Base-by-base conservation (phyloP, 2,113 vertebrate species). In the Brachyistius frenatus region DNA sequence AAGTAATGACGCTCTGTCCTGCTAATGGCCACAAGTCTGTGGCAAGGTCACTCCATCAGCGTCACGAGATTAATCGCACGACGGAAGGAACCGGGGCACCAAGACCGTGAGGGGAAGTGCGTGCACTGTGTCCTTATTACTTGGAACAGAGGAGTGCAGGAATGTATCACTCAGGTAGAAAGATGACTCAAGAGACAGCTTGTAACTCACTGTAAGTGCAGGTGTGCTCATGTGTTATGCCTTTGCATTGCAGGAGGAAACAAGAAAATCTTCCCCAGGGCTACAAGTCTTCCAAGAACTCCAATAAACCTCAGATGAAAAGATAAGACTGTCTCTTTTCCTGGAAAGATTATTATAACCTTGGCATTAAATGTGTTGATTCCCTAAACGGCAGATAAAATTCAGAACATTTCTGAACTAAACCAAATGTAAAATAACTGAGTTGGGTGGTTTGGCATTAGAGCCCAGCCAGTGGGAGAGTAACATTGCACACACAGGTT, bases 341-440 rank as follows among this genome's bases (percentile, higher is more conserved):
- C 54, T 73, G 68, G 63, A 71, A 85, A 75, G 56, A 62, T 7
- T 54, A 13, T 30, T 47, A 88, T 88, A 80, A 90, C 81, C 85
- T 87, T 85, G 87, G 86, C 55, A 46, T 33, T 36, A 52, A 69
- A 52, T 13, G 1, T 63, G 61, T 52, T 15, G 69, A 84, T 74
- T 72, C 73, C 33, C 58, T 30, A 32, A 65, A 65, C 9, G 36
- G 39, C 78, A 58, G 92, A 89, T 87, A 85, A 81, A 66, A 85
- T 84, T 81, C 83, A 5, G 74, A 89, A 91, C 84, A 87, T 91
- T 86, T 88, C 31, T 87, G 52, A 82, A 70, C 10, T 54, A 73
- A 87, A 87, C 68, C 71, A 84, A 89, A 90, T 78, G 73, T 50
- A 84, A 66, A 87, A 87, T 86, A 88, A 23, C 23, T 53, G 74